Evolutionary conservation across 2,113 vertebrate species (phyloP).

Genomic region (Aspidoscelis tigris): DNA sequence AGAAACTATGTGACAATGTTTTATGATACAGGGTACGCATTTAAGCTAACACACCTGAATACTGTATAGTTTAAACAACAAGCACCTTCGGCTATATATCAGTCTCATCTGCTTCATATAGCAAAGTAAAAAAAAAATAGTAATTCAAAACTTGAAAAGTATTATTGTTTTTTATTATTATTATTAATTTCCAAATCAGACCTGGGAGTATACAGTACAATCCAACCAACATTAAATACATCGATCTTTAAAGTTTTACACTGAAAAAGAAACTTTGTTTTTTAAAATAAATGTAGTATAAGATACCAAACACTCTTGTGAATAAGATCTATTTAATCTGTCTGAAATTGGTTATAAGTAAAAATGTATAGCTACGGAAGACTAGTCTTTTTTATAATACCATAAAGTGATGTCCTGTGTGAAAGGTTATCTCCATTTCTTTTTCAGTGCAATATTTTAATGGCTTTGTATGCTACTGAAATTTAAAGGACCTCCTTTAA

Average conservation of each 20-base stretch:
- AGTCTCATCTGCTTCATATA: not conserved
- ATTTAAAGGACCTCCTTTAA: no score
- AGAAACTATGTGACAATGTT: fast-evolving
- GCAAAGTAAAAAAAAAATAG: not conserved
- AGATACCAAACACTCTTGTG: no score
- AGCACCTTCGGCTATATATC: fast-evolving
- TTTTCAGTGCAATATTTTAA: not conserved
- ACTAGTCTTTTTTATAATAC: not conserved
- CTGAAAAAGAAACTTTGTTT: no score
- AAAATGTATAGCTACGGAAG: not conserved
- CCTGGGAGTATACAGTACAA: no score
- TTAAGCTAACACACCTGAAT: not conserved
- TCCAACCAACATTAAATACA: no score
- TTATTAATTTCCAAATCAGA: no score
- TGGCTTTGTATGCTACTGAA: no score
- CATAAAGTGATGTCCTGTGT: not conserved
- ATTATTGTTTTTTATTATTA: not conserved
- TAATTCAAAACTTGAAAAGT: not conserved
- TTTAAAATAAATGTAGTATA: no score
- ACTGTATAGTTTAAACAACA: not conserved
- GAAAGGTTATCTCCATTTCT: not conserved
- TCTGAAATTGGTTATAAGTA: no score
- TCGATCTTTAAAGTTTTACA: no score
- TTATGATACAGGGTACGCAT: not conserved
- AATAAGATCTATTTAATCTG: no score